Conservation (phyloP, 2,888 invertebrate genomes). For the Sphaerophoria taeniata region DNA sequence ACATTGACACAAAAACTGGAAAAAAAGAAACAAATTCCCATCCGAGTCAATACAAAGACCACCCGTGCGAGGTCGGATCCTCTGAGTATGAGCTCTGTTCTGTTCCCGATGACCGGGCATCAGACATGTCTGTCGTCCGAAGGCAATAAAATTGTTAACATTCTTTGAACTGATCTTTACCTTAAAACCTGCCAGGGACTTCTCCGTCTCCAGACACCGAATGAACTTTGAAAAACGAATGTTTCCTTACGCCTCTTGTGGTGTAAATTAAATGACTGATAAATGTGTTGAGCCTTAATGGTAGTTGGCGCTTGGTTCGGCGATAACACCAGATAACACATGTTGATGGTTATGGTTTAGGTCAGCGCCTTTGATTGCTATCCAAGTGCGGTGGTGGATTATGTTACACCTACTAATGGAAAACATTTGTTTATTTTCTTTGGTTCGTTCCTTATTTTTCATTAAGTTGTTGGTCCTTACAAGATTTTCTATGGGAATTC, state of each 20-base stretch:
- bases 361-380: slow-evolving; percentile 39
- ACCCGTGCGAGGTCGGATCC: slow-evolving; percentile 56
- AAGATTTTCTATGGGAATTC: slow-evolving; percentile 38
- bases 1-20: slow-evolving; percentile 58
- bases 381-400: slow-evolving; percentile 63
- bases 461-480: slow-evolving; percentile 66
- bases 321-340: slow-evolving; percentile 69
- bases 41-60: slow-evolving; percentile 37
- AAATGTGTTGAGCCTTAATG: slow-evolving; percentile 73
- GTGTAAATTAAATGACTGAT: slow-evolving; percentile 73
- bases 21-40: slow-evolving; percentile 25
- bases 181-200: neutral
- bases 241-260: slow-evolving; percentile 68
- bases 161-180: slow-evolving; percentile 59
- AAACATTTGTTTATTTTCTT: slow-evolving; percentile 56
- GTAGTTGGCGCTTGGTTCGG: slow-evolving; percentile 69
- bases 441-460: slow-evolving; percentile 30
- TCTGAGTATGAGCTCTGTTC: slow-evolving; percentile 33
- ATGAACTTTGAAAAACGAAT: slow-evolving; percentile 40
- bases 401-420: slow-evolving; percentile 72
- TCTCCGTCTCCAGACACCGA: too few species aligned
- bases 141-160: slow-evolving; percentile 71
- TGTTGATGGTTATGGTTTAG: slow-evolving; percentile 60
- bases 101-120: slow-evolving; percentile 40
- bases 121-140: slow-evolving; percentile 58